A percentile compares a stretch with the other conserved stretches of the same genome.
phyloP scores from a whole-genome alignment of 2,888 invertebrate genomes.

The Teleogryllus oceanicus region DNA sequence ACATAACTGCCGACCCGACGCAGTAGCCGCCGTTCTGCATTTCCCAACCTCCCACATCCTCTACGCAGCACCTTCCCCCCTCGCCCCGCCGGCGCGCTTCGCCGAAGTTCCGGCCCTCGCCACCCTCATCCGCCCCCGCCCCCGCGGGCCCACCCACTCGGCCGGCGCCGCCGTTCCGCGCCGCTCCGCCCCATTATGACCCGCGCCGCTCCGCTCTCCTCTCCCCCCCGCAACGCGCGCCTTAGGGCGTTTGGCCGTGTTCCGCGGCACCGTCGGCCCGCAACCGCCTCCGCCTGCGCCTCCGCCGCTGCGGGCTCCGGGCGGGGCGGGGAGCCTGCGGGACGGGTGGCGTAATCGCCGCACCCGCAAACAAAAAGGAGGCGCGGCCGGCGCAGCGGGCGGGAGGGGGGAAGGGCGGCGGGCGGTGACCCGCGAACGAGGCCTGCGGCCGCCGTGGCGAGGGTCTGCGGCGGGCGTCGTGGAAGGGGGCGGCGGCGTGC shows the following conservation, averaged over 20 bases:
- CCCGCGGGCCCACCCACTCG: neutral
- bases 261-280: neutral
- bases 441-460: neutral
- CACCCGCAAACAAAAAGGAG: neutral
- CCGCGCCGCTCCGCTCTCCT: neutral
- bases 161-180: neutral
- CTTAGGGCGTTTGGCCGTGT: slow-evolving; percentile 18
- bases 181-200: neutral
- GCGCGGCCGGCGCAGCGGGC: neutral
- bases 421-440: neutral
- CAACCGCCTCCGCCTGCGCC: neutral
- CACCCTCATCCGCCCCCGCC: too few relatives aligned
- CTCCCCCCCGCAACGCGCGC: neutral
- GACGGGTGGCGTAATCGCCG: neutral
- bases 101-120: too few relatives aligned
- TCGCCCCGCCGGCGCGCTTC: too few relatives aligned
- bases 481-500: neutral
- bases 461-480: neutral
- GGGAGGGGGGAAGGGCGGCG: neutral
- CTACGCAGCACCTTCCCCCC: too few relatives aligned
- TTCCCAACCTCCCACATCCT: too few relatives aligned
- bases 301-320: neutral
- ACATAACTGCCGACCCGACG: too few relatives aligned
- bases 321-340: neutral
- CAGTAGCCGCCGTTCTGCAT: too few relatives aligned